Evolutionary conservation across 1,140 invertebrate genomes (phyloP).

Genomic region (Sycophaga agraensis): DNA sequence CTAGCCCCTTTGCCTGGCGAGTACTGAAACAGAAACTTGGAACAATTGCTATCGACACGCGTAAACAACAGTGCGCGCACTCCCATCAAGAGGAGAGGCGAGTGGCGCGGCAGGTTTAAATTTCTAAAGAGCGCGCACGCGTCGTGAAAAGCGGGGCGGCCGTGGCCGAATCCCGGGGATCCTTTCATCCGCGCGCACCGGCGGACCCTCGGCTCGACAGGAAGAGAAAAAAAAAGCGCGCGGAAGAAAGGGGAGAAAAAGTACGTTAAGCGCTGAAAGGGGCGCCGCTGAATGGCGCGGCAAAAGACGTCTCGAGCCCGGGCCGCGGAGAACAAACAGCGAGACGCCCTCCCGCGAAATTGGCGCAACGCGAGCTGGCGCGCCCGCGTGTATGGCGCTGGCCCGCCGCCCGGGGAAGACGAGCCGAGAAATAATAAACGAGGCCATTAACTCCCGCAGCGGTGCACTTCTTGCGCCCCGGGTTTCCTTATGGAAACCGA

Average conservation of each 20-base stretch:
- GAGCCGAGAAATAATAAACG: slow-evolving; percentile 26
- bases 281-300: neutral
- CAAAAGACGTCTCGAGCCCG: neutral
- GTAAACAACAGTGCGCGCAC: no score
- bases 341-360: neutral
- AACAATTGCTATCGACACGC: no score
- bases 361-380: neutral
- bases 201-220: neutral
- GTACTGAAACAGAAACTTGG: no score
- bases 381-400: no score
- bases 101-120: no score
- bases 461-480: no score
- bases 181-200: neutral
- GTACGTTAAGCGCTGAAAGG: neutral
- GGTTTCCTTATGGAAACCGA: no score
- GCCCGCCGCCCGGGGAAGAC: no score
- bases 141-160: neutral
- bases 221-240: neutral
- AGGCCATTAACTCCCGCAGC: slow-evolving; percentile 19
- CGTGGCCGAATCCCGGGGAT: neutral
- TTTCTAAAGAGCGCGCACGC: neutral
- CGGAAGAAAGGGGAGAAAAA: neutral
- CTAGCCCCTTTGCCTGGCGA: no score
- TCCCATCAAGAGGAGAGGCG: no score
- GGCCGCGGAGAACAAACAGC: neutral